Evolutionary conservation across 2,797 vertebrate genomes (phyloP).

Genomic region (Alfaro cultratus): DNA sequence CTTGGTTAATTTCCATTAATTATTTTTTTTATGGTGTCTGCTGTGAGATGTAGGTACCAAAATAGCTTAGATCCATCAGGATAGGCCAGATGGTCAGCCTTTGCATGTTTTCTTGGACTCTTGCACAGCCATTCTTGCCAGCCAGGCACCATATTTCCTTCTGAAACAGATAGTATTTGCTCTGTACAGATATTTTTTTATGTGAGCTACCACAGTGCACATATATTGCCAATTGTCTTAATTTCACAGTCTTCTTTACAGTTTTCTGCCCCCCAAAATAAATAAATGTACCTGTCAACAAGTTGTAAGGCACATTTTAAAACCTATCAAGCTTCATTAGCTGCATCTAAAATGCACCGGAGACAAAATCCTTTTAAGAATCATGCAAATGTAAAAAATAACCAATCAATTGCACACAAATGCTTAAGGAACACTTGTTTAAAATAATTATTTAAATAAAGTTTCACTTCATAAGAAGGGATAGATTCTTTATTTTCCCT

Average conservation of each 20-base stretch:
- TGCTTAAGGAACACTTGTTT: neutral
- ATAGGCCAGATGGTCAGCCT: neutral
- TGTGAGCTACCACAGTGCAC: neutral
- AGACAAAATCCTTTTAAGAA: neutral
- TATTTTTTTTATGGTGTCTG: neutral
- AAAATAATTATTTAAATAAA: neutral
- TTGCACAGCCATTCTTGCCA: neutral
- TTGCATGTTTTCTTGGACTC: slow-evolving; percentile 8
- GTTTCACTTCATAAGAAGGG: neutral
- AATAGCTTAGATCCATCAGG: neutral
- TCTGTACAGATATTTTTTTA: neutral
- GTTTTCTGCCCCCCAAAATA: neutral
- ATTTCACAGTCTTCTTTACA: neutral
- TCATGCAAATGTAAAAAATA: neutral
- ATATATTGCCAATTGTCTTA: neutral
- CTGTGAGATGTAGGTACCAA: neutral
- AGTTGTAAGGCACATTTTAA: neutral
- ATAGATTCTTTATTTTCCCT: neutral
- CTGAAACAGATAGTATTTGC: neutral
- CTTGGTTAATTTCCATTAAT: neutral
- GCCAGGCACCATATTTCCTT: slow-evolving; percentile 3
- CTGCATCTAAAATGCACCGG: neutral
- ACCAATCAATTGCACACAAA: neutral
- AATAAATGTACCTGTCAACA: neutral
- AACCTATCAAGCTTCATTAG: neutral